These are phyloP conservation scores for Beroe ovata DNA, from an alignment of 37 sponge, comb jelly and placozoan species.

Conservation along the genomic window DNA sequence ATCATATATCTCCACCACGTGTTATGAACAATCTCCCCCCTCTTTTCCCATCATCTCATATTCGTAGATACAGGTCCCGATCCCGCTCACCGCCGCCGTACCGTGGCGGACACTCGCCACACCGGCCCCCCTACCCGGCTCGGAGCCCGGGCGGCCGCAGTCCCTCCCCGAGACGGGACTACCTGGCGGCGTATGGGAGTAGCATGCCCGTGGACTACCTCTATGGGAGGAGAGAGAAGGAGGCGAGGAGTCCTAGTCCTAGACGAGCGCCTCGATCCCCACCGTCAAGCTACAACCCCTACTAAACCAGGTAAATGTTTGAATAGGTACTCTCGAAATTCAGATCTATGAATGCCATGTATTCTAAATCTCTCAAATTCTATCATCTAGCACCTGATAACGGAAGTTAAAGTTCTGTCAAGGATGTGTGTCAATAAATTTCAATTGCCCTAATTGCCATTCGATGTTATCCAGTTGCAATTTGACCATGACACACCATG, in stretches of 20 bases:
- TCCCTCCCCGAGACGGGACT: constrained; percentile 59
- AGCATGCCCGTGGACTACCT: constrained; percentile 66
- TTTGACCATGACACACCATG: no score
- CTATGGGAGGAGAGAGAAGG: constrained; percentile 52
- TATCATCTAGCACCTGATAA: no score
- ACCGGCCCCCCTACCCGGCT: constrained; percentile 59
- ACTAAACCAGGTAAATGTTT: no score
- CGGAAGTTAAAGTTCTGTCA: no score
- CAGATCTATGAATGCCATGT: no score
- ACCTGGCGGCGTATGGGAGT: constrained; percentile 50
- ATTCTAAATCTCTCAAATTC: no score
- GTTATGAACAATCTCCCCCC: no score
- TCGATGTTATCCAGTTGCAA: no score
- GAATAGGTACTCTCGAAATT: no score
- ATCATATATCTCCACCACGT: no score
- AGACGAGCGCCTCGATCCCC: constrained; percentile 44
- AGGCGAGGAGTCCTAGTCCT: constrained; percentile 9
- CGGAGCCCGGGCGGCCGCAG: constrained; percentile 51
- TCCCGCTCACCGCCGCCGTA: constrained; percentile 28
- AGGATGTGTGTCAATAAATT: no score
- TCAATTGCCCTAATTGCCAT: no score
- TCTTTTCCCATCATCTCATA: background rate
- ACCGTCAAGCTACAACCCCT: constrained; percentile 49
- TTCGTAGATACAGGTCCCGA: constrained; percentile 44
- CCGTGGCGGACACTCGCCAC: background rate